Evolutionary conservation across 2,888 invertebrate genomes (phyloP), one percentile per base, ranked within the genome.

Genomic region (Stenodema calcarata): DNA sequence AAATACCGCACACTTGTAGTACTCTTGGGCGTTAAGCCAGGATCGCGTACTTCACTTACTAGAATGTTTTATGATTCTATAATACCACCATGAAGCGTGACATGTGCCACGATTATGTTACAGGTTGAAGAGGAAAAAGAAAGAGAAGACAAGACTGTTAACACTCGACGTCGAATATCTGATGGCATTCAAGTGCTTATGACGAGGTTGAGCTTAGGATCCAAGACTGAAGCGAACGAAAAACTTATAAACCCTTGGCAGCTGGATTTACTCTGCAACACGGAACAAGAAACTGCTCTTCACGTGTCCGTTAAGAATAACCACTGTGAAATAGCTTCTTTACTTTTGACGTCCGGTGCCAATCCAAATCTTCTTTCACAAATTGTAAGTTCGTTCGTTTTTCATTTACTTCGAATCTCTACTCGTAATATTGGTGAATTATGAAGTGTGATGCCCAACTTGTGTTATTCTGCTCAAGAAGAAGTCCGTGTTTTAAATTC

Each of bases 171-270:
- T 88, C 93, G 96, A 88, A 95, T 97, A 89, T 97, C 97, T 0
- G 95, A 95, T 90, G 97, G 97, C 0, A 97, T 97, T 88, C 97
- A 97, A 90, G 95, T 96, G 30, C 95, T 97, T 78, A 96, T 98
- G 93, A 96, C 95, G 78, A 95, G 95, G 89, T 92, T 97, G 82
- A 96, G 95, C 89, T 94, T 95, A 76, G 88, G 88, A 3, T 86
- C 86, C 3, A 86, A 88, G 62, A 54, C 70, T 23, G 88, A 88
- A 14, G 54, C 89, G 42, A 90, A 92, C 86, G 92, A 92, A 69
- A 92, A 92, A 88, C 90, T 92, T 88, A 92, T 95, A 76, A 94
- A 94, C 88, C 96, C 97, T 0, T 92, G 96, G 87, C 93, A 95
- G 88, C 91, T 96, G 87, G 96, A 97, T 91, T 91, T 94, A 89